phyloP scores from a whole-genome alignment of 2,797 vertebrate species.

The Anniella stebbinsi region DNA sequence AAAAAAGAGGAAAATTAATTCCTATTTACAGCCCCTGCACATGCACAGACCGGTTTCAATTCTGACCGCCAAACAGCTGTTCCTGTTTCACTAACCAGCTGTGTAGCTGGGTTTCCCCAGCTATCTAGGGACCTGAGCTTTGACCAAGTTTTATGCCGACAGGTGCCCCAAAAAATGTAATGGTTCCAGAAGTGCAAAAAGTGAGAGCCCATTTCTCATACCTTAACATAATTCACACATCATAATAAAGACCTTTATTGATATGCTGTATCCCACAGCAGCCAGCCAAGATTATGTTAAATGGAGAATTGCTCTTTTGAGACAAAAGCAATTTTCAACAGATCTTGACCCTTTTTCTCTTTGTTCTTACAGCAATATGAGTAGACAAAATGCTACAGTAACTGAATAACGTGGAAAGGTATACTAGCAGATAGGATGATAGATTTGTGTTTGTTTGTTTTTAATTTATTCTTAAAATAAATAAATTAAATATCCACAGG shows the following conservation, averaged over 20 bases:
- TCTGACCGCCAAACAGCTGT: conserved; percentile 83
- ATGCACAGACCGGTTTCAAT: conserved; percentile 73
- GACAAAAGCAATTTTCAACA: not conserved
- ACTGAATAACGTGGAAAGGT: not conserved
- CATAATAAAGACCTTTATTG: conserved; percentile 56
- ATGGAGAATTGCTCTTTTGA: conserved; percentile 17
- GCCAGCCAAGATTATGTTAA: conserved; percentile 30
- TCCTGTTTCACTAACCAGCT: conserved; percentile 49
- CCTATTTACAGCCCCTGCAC: conserved; percentile 76
- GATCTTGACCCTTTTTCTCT: not conserved
- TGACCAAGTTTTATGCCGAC: conserved; percentile 69
- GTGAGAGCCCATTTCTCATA: not conserved
- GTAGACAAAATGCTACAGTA: not conserved
- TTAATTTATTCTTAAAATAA: too few species aligned
- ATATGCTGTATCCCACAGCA: conserved; percentile 5
- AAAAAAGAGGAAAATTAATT: conserved; percentile 78
- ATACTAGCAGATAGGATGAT: not conserved
- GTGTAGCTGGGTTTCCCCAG: conserved; percentile 74
- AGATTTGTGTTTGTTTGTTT: not conserved
- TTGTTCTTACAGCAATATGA: conserved; percentile 13
- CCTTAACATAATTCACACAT: conserved; percentile 41
- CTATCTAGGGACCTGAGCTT: conserved; percentile 71
- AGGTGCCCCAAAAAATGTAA: conserved; percentile 73
- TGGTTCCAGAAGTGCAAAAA: conserved; percentile 62
- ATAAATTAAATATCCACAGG: too few species aligned